Evolutionary conservation across 64 coral and sea anemone genomes (phyloP).

Genomic region (Dendrophyllia cribrosa): DNA sequence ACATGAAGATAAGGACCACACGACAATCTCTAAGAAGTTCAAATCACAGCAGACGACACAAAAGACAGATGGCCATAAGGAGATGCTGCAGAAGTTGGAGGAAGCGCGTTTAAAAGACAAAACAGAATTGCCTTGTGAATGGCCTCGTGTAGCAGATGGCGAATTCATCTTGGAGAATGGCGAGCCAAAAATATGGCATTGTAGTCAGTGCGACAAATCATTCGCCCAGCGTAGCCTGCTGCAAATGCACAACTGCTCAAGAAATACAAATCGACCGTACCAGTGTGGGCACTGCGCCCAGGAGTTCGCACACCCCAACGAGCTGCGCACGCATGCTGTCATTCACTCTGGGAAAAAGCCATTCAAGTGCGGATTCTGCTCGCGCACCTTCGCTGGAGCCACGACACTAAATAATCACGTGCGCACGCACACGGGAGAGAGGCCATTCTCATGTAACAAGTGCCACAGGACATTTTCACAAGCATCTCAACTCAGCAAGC

Average conservation of each 20-base stretch:
- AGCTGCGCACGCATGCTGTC: slow-evolving; percentile 65
- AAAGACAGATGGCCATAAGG: background rate
- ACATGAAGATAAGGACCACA: background rate
- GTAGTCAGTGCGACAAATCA: slow-evolving; percentile 67
- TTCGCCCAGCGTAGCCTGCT: slow-evolving; percentile 61
- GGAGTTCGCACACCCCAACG: slow-evolving; percentile 67
- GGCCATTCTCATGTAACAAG: slow-evolving; percentile 64
- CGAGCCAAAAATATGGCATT: slow-evolving; percentile 62
- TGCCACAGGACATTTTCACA: slow-evolving; percentile 74
- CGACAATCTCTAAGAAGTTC: background rate
- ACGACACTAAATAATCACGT: slow-evolving; percentile 79
- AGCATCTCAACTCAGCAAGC: slow-evolving; percentile 68
- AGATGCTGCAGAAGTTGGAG: slow-evolving; percentile 8
- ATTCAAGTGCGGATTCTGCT: slow-evolving; percentile 78
- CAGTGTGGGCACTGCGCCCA: slow-evolving; percentile 61
- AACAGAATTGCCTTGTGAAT: slow-evolving; percentile 8
- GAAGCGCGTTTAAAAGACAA: background rate
- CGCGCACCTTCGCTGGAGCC: slow-evolving; percentile 68
- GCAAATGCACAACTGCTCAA: slow-evolving; percentile 58
- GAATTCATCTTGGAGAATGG: slow-evolving; percentile 47
- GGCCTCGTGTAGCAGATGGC: slow-evolving; percentile 20
- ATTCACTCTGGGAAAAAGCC: slow-evolving; percentile 70
- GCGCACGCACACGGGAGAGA: slow-evolving; percentile 71
- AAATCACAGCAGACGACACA: background rate
- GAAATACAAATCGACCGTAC: slow-evolving; percentile 64